phyloP scores from a whole-genome alignment of 2,888 invertebrate species.

The Drosophila mettleri region DNA sequence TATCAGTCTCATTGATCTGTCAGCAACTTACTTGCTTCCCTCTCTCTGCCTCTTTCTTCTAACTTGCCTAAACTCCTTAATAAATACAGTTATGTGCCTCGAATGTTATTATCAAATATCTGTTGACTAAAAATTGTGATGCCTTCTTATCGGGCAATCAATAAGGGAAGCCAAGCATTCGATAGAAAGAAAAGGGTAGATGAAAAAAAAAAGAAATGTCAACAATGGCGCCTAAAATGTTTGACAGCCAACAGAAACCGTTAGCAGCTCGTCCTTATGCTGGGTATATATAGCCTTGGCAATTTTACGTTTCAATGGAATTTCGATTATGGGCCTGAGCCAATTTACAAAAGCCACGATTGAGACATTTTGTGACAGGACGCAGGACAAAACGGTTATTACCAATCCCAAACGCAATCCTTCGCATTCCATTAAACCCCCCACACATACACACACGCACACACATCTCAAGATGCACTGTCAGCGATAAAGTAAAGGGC shows the following conservation, averaged over 20 bases:
- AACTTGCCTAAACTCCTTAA: slow-evolving; percentile 23
- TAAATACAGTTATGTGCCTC: slow-evolving; percentile 27
- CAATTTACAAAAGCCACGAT: slow-evolving; percentile 76
- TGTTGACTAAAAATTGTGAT: slow-evolving; percentile 35
- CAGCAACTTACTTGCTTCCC: slow-evolving; percentile 33
- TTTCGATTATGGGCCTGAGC: slow-evolving; percentile 80
- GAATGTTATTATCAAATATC: slow-evolving; percentile 49
- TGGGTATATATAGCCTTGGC: slow-evolving; percentile 36
- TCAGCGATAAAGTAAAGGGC: slow-evolving; percentile 65
- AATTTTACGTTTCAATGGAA: slow-evolving; percentile 83
- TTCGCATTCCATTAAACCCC: slow-evolving; percentile 51
- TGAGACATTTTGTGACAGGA: slow-evolving; percentile 76
- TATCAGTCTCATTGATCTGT: slow-evolving; percentile 38
- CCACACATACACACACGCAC: slow-evolving; percentile 1
- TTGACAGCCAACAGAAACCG: slow-evolving; percentile 49
- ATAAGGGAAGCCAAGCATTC: slow-evolving; percentile 38
- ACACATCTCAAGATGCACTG: slow-evolving; percentile 58
- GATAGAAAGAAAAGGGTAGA: slow-evolving; percentile 47
- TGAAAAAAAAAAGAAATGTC: slow-evolving; percentile 45
- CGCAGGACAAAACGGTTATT: slow-evolving; percentile 70
- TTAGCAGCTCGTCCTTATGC: slow-evolving; percentile 43
- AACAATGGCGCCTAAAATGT: slow-evolving; percentile 63
- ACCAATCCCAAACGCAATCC: slow-evolving; percentile 60
- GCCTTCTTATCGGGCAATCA: slow-evolving; percentile 46
- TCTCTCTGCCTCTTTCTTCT: background rate